Percentiles rank a stretch among this genome's conserved stretches.
Conservation (phyloP, 1,140 invertebrate genomes). For the Monochamus saltuarius region DNA sequence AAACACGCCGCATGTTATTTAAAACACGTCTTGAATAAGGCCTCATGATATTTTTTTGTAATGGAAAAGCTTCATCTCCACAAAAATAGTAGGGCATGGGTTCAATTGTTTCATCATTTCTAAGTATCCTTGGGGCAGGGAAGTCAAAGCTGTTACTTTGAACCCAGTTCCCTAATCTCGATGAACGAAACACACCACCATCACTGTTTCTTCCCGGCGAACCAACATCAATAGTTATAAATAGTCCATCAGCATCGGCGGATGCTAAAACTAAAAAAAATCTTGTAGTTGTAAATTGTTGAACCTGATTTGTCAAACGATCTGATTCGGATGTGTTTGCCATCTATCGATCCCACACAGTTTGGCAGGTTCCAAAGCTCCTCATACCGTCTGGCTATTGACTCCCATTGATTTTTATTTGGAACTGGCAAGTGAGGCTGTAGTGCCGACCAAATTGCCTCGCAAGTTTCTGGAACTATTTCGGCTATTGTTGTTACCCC, state of each 20-base stretch:
- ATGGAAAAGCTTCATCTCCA: constrained; percentile 31
- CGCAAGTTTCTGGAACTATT: too few relatives aligned
- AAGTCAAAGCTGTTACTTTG: constrained; percentile 1
- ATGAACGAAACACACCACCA: background rate
- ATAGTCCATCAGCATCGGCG: constrained; percentile 11
- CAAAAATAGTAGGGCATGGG: constrained; percentile 8
- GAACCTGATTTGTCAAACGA: constrained; percentile 5
- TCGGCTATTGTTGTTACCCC: too few relatives aligned
- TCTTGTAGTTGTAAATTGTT: constrained; percentile 11
- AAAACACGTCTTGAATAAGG: constrained; percentile 35
- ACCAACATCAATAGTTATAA: constrained; percentile 1
- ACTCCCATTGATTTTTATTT: constrained; percentile 1
- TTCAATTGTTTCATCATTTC: background rate
- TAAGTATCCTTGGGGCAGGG: background rate
- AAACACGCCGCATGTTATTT: constrained; percentile 47
- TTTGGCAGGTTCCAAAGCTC: constrained; percentile 11
- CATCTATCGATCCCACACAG: constrained; percentile 3
- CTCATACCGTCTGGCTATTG: background rate
- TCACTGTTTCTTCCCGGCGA: constrained; percentile 10
- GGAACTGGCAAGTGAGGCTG: background rate
- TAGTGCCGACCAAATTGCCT: too few relatives aligned
- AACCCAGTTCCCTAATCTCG: background rate
- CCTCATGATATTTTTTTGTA: constrained; percentile 21
- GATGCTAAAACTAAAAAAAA: constrained; percentile 3
- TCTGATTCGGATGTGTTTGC: constrained; percentile 4